Base-by-base conservation (phyloP, 2,113 vertebrate genomes). In the Odontesthes bonariensis region DNA sequence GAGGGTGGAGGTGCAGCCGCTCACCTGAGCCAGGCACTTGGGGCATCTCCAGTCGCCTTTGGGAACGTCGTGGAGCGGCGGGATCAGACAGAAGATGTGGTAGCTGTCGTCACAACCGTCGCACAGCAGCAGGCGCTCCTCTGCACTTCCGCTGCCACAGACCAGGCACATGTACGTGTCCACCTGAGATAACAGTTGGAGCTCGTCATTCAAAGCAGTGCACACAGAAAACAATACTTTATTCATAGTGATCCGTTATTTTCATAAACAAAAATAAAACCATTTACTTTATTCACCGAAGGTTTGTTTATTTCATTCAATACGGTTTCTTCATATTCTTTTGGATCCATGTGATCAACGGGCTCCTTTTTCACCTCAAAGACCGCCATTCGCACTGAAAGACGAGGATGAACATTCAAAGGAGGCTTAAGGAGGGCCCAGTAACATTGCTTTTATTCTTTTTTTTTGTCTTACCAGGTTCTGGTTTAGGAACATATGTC, bases 31-130 rank as follows among this genome's bases (percentile, higher is more conserved):
- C 91, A 99, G 92, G 91, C 98, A 99, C 89, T 97, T 97, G 76
- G 98, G 98, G 85, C 98, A 99, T 69, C 98, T 95, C 98, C 98
- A 99, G 90, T 99, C 98, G 4, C 98, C 98, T 87, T 97, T 98
- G 71, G 98, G 98, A 56, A 99, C 97, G 33, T 99, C 97, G 1
- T 96, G 96, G 60, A 99, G 96, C 1, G 98, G 97, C 19, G 98
- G 98, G 75, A 99, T 95, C 75, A 99, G 91, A 87, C 98, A 99
- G 71, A 98, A 99, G 40, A 96, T 99, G 83, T 99, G 98, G 88
- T 99, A 99, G 81, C 98, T 99, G 87, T 99, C 98, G 35, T 99
- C 98, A 84, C 98, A 99, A 69, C 98, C 98, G 1, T 99, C 98
- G 70, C 98, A 99, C 77, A 99, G 59, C 58, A 99, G 94, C 14